Evolutionary conservation across 1,140 invertebrate species (phyloP), one percentile per base, ranked within the genome.

Genomic region (Archivesica marissinica): DNA sequence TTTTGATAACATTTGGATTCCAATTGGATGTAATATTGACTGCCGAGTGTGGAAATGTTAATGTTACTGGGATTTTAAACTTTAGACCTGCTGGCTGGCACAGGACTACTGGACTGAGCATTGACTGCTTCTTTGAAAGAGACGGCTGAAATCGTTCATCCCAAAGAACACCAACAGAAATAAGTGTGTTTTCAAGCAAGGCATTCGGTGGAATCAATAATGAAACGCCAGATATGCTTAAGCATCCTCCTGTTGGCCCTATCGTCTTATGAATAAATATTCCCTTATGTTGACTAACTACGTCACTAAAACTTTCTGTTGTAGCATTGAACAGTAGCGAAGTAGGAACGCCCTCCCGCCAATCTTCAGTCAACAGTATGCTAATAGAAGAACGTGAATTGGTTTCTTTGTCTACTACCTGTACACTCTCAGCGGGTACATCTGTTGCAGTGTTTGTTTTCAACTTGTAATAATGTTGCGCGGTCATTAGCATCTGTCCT

Each of bases 21-120:
- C 81, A 84, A 13, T 75, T 39, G 0, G 50, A 25, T n/a, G 56
- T 75, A 15, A 84, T 38, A 4, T 64, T 76, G 23, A 28, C 13
- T 9, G 81, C 81, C n/a, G 54, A 30, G n/a, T 84, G 81, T 9
- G 81, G 72, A 76, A 84, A 76, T 25, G 70, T 84, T 20, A 84
- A 52, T 25, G 23, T 84, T 0, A 76, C 81, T 35, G 81, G 59
- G 20, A 9, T 35, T 61, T 68, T 75, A 25, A 84, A 76, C 28
- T 52, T 59, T 9, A 76, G n/a, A 30, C 81, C 81, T 25, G 20
- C 50, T 0, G 81, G 81, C 20, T 84, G 70, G 41, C 81, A 84
- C 33, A 84, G 38, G 15, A 84, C 56, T 15, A 84, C 13, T 28
- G 81, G 81, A 52, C 81, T 84, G 64, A 84, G 44, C 28, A 84